A percentile compares a stretch with the other conserved stretches of the same genome.
Evolutionary conservation across 1,140 invertebrate species (phyloP).

Genomic region (Apis laboriosa): DNA sequence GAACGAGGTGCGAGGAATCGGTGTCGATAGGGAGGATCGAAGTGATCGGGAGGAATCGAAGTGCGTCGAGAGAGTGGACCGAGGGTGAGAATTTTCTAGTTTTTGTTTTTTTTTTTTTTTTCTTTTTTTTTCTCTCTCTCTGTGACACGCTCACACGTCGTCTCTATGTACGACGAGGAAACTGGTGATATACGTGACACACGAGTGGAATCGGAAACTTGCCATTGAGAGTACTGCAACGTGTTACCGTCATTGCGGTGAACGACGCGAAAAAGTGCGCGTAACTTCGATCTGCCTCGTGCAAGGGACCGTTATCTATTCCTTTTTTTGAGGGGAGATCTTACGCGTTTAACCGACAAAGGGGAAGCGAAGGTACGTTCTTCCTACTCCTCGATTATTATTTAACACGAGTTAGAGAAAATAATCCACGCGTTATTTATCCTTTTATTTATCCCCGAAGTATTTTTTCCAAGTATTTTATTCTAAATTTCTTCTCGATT

Average conservation of each 20-base stretch:
- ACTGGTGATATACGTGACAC: conserved; percentile 7
- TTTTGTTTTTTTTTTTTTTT: no score
- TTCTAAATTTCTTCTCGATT: no score
- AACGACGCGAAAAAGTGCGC: conserved; percentile 64
- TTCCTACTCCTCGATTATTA: background rate
- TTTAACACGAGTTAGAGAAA: background rate
- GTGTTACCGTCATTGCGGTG: conserved; percentile 56
- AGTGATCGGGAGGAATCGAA: conserved; percentile 16
- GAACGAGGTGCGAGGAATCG: background rate
- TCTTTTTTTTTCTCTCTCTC: no score
- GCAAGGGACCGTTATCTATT: background rate
- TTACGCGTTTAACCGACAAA: background rate
- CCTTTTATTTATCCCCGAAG: no score
- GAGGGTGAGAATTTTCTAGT: background rate
- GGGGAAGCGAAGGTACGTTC: background rate
- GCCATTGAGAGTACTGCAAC: conserved; percentile 43
- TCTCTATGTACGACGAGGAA: background rate
- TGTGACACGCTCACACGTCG: no score
- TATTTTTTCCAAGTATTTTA: no score
- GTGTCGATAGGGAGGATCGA: conserved; percentile 10
- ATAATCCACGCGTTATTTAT: no score
- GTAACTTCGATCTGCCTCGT: conserved; percentile 18
- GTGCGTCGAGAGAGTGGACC: conserved; percentile 1
- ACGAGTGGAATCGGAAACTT: conserved; percentile 20
- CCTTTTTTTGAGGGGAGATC: background rate